phyloP scores from a whole-genome alignment of 2,888 invertebrate genomes.

The Microplitis deprimator region DNA sequence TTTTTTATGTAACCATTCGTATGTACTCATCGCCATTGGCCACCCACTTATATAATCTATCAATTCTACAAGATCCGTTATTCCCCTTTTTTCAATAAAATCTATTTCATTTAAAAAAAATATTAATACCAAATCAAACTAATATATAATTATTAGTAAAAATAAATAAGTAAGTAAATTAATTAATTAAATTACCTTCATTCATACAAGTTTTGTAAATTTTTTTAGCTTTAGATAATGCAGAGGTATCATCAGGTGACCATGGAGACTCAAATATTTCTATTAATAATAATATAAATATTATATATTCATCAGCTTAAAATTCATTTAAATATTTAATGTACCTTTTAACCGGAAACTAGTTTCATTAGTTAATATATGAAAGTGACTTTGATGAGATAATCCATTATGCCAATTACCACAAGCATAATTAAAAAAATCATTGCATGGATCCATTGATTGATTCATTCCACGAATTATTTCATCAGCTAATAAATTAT shows the following conservation, averaged over 20 bases:
- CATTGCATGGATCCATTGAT: slow-evolving; percentile 66
- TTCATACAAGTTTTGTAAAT: slow-evolving; percentile 36
- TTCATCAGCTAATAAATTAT: slow-evolving; percentile 22
- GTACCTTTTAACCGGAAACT: slow-evolving; percentile 33
- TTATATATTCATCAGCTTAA: not conserved
- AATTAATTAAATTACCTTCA: slow-evolving; percentile 14
- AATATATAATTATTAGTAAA: not conserved
- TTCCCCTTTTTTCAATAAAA: slow-evolving; percentile 26
- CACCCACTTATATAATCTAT: slow-evolving; percentile 29
- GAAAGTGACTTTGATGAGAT: not conserved
- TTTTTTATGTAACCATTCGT: not conserved
- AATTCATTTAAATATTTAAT: not conserved
- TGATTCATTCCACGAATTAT: slow-evolving; percentile 58
- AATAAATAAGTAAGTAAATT: not conserved
- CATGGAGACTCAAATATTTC: slow-evolving; percentile 33
- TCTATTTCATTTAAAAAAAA: not conserved
- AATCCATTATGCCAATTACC: slow-evolving; percentile 51
- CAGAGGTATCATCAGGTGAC: not conserved
- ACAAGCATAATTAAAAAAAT: slow-evolving; percentile 70
- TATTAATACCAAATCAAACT: not conserved
- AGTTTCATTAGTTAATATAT: slow-evolving; percentile 15
- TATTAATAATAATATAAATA: not conserved
- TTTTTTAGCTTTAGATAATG: slow-evolving; percentile 36
- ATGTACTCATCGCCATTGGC: slow-evolving; percentile 30
- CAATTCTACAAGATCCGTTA: not conserved